Percentiles rank a stretch among this genome's conserved stretches.
These are phyloP conservation scores for Parazoanthus atlanticus DNA, from an alignment of 92 coral and sea anemone species.

Conservation along the genomic window DNA sequence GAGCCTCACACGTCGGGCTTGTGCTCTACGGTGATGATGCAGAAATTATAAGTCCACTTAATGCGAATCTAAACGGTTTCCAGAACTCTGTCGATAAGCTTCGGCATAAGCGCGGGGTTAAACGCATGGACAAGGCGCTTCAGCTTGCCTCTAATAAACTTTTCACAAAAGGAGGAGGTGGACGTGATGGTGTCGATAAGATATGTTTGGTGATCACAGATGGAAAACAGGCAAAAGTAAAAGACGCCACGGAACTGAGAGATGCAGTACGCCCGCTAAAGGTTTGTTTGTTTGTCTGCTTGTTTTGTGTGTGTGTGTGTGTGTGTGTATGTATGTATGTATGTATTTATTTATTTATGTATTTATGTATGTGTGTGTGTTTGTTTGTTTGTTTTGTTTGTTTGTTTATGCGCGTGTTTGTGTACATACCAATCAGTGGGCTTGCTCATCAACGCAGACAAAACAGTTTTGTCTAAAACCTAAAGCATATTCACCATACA, in stretches of 20 bases:
- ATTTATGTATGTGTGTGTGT: too few relatives aligned
- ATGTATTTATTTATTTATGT: too few relatives aligned
- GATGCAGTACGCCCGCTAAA: slow-evolving; percentile 31
- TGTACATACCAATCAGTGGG: too few relatives aligned
- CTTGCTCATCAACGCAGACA: too few relatives aligned
- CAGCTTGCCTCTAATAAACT: slow-evolving; percentile 12
- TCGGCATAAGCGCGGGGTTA: background rate
- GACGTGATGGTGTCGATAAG: slow-evolving; percentile 12
- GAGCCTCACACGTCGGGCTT: slow-evolving; percentile 25
- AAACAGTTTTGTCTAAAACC: too few relatives aligned
- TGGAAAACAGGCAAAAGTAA: slow-evolving; percentile 3
- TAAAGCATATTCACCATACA: too few relatives aligned
- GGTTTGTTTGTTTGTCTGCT: slow-evolving; percentile 4
- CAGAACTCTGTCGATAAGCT: slow-evolving; percentile 19
- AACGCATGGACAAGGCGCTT: slow-evolving; percentile 25
- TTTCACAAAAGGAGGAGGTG: slow-evolving; percentile 13
- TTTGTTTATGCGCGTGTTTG: too few relatives aligned
- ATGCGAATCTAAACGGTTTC: background rate
- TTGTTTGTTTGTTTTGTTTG: background rate
- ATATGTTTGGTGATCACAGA: slow-evolving; percentile 28
- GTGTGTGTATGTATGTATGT: background rate
- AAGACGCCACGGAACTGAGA: background rate
- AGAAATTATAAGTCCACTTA: slow-evolving; percentile 8
- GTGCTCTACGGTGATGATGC: slow-evolving; percentile 9
- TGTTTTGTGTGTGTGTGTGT: background rate